Base-by-base conservation (phyloP, 2,797 vertebrate species). In the Danionella dracula region DNA sequence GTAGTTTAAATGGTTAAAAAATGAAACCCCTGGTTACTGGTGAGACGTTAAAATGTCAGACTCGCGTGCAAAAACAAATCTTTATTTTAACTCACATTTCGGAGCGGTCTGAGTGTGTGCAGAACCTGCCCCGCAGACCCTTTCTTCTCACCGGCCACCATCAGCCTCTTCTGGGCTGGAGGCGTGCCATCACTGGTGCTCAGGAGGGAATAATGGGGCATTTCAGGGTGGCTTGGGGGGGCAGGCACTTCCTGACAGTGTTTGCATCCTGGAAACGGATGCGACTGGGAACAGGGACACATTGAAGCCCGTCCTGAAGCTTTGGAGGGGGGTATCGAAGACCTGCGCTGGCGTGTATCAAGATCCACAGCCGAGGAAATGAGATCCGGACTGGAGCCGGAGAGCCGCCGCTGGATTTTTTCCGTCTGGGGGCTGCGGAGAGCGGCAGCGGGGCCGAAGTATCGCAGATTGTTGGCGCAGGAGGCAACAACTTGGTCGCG, bases 321-420 rank as follows among this genome's bases (percentile, higher is more conserved):
- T 87, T 1, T 87, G 84, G 0, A 87, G 85, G 23, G 23, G 3
- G 8, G 86, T 90, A n/a, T n/a, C n/a, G n/a, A n/a, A n/a, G 83
- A 2, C 48, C 35, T 0, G 67, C 67, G 12, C 70, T 64, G 13
- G 85, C 60, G 27, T 82, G 70, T 35, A n/a, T n/a, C n/a, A n/a
- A n/a, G n/a, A n/a, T 85, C 91, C 0, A 86, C 92, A 41, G 94
- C 93, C 19, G 93, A 94, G 58, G 92, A 92, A 49, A 98, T 90
- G 68, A 98, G 91, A 70, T 98, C 95, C 0, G 95, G 95, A 73
- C 94, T 94, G 1, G 94, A 96, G 27, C 92, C 94, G 10, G 93
- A 92, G 90, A 4, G 93, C 88, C 16, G 93, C 87, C 6, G 93
- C n/a, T n/a, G n/a, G n/a, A n/a, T n/a, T n/a, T n/a, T 85, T 75